Base-by-base conservation (phyloP, 2,888 invertebrate genomes). In the Slavum lentiscoides region DNA sequence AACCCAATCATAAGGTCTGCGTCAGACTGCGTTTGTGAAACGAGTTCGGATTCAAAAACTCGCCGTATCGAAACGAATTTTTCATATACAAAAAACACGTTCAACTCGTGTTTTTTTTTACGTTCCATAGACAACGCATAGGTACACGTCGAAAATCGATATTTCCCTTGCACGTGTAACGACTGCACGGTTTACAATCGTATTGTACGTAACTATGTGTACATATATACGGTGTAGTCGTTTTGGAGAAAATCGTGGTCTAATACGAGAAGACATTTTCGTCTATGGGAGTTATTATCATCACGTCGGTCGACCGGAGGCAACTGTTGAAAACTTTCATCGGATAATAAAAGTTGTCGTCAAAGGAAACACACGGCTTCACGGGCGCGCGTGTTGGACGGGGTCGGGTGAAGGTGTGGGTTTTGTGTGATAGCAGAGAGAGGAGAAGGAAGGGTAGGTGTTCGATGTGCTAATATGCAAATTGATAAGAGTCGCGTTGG, bases 381-480 rank as follows among this genome's bases (percentile, higher is more conserved):
- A 7, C 4, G 30, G 3, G 43, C 37, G 30, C 17, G 43, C 37
- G 49, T 59, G 30, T 30, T 7, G 15, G 13, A 23, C 9, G 23
- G 19, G 53, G 53, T 19, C 55, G 30, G 49, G 15, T 0, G 68
- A 15, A 7, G 23, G 39, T 0, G 39, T 19, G 19, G 43, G 11
- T 43, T 21, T 8, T 21, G 59, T 21, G 59, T 11, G 21, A 59
- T 3, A 30, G 30, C 37, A 9, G 30, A 30, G 30, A 30, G 30
- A 30, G 30, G 30, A 30, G 30, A 30, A 4, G 4, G 53, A 9
- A 21, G 70, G 72, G 53, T 70, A 49, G 77, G 72, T 58, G 58
- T 66, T 80, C 70, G 72, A 80, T 66, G 55, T 72, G 80, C 80
- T 80, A 80, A 80, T 80, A 80, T 72, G 80, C 80, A 80, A 80